phyloP scores from a whole-genome alignment of 1,140 invertebrate species.

The Eupristina koningsbergeri region DNA sequence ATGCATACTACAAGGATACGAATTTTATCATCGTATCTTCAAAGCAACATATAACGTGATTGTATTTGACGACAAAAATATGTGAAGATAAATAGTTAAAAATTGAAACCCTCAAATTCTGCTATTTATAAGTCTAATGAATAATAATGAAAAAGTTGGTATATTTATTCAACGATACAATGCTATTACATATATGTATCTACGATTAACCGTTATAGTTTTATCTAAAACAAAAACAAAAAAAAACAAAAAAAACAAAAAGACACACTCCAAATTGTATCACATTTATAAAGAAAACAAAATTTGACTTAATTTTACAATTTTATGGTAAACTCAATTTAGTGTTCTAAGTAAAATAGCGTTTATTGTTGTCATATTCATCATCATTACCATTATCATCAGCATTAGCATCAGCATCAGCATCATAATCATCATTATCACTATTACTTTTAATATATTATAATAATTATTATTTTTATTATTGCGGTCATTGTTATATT shows the following conservation, averaged over 20 bases:
- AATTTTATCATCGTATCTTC: conserved; percentile 58
- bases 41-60: conserved; percentile 50
- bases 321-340: conserved; percentile 60
- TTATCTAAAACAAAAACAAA: too few species aligned
- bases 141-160: conserved; percentile 63
- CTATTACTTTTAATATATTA: too few species aligned
- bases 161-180: conserved; percentile 70
- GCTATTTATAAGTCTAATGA: conserved; percentile 58
- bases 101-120: conserved; percentile 58
- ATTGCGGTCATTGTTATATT: conserved; percentile 48
- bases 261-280: conserved; percentile 63
- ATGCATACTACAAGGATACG: conserved; percentile 18
- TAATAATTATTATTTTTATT: too few species aligned
- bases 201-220: conserved; percentile 65
- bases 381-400: conserved; percentile 40
- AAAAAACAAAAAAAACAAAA: too few species aligned
- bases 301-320: conserved; percentile 70
- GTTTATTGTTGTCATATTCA: conserved; percentile 46
- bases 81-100: conserved; percentile 59
- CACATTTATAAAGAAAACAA: conserved; percentile 67
- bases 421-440: conserved; percentile 35
- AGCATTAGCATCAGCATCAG: conserved; percentile 49
- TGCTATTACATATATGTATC: conserved; percentile 69
- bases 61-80: conserved; percentile 57
- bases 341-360: conserved; percentile 55